Conservation (phyloP, 2,113 vertebrate species). For the Clarias gariepinus region DNA sequence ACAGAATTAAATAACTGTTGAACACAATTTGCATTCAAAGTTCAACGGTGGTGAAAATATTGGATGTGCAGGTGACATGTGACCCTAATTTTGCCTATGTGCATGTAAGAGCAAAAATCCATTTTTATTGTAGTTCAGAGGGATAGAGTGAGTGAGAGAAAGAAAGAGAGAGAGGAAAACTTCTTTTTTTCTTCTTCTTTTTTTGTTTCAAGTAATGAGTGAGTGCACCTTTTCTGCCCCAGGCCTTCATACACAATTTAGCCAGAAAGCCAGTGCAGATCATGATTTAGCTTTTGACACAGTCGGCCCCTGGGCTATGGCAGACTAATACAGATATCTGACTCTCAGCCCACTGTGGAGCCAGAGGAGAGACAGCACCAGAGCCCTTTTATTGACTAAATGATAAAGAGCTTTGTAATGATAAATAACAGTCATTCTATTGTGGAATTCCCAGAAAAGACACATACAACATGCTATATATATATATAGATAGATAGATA, state of each 20-base stretch:
- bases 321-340: slow-evolving; percentile 99
- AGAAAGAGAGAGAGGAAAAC: slow-evolving; percentile 56
- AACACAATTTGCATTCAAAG: slow-evolving; percentile 46
- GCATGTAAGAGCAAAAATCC: slow-evolving; percentile 67
- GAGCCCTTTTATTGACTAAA: slow-evolving; percentile 99
- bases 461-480: slow-evolving; percentile 85
- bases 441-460: slow-evolving; percentile 99
- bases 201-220: slow-evolving; percentile 99
- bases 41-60: slow-evolving; percentile 51
- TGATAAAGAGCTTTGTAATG: slow-evolving; percentile 99
- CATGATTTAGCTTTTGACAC: slow-evolving; percentile 99
- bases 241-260: slow-evolving; percentile 99
- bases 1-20: slow-evolving; percentile 42
- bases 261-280: slow-evolving; percentile 99
- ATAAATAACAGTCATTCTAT: slow-evolving; percentile 99
- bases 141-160: slow-evolving; percentile 5
- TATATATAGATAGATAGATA: slow-evolving; percentile 77
- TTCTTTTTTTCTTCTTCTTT: slow-evolving; percentile 70
- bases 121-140: slow-evolving; percentile 74
- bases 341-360: slow-evolving; percentile 93
- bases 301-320: slow-evolving; percentile 91
- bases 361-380: slow-evolving; percentile 83
- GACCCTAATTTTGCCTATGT: slow-evolving; percentile 54
- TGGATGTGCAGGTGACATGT: slow-evolving; percentile 51
- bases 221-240: slow-evolving; percentile 95